Evolutionary conservation across 2,888 invertebrate species (phyloP).

Genomic region (Troides helena): DNA sequence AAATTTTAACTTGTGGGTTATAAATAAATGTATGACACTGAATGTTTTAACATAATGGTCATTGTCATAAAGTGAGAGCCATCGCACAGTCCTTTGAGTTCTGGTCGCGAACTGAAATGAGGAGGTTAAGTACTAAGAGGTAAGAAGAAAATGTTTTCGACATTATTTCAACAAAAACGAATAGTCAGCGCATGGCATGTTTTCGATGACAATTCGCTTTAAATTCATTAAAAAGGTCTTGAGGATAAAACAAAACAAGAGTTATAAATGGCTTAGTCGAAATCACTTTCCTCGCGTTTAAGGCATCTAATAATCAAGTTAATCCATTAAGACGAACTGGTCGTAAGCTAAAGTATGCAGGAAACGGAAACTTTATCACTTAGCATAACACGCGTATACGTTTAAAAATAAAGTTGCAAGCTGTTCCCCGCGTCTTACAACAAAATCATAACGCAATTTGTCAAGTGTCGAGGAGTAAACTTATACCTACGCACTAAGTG

Average conservation of each 20-base stretch:
- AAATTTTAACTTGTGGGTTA: no score
- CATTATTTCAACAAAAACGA: neutral
- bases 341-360: constrained; percentile 32
- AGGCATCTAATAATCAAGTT: constrained; percentile 37
- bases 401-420: constrained; percentile 54
- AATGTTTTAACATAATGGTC: no score
- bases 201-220: neutral
- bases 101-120: no score
- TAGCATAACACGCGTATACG: constrained; percentile 47
- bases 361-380: constrained; percentile 45
- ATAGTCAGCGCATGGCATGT: neutral
- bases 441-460: constrained; percentile 69
- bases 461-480: constrained; percentile 51
- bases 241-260: constrained; percentile 14
- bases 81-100: no score
- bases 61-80: no score
- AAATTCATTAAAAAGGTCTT: constrained; percentile 8
- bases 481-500: constrained; percentile 28
- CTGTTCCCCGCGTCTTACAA: constrained; percentile 50
- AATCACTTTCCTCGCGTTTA: constrained; percentile 34
- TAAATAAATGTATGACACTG: no score
- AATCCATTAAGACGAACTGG: constrained; percentile 34
- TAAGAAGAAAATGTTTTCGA: neutral
- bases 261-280: constrained; percentile 11
- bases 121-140: no score